Evolutionary conservation across 1,140 invertebrate genomes (phyloP), one percentile per base, ranked within the genome.

Genomic region (Gyrodactylus salaris): DNA sequence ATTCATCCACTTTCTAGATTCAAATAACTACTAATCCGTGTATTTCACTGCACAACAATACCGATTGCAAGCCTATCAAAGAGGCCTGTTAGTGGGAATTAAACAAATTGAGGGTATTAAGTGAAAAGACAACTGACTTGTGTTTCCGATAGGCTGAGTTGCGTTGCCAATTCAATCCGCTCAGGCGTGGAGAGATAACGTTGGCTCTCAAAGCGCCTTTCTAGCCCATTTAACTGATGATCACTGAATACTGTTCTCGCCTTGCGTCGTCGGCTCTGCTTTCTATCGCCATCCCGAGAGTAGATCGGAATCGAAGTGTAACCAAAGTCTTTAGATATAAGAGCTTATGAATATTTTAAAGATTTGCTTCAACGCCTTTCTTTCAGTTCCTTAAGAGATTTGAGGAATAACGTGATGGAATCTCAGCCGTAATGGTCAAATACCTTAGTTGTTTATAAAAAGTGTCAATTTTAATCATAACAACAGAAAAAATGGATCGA

Each of bases 171-270:
- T 72, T 81, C 80, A n/a, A 81, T 78, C 74, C 80, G 76, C 74
- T 81, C 80, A 23, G 93, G 93, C 0, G 94, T 98, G 19, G 90
- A 94, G 0, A 98, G 84, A 81, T 99, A 98, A 27, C 91, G 84
- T 79, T 98, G 93, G 0, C 87, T 86, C 78, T 96, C 91, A 79
- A 99, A 99, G 26, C 92, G 84, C 77, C 94, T 91, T 80, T 97
- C 93, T 74, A 83, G 75, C 21, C 82, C 78, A 26, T 79, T 80
- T 25, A 82, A 74, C 74, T 82, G 81, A 72, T 91, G 88, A 79
- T 97, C 94, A 73, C 91, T 95, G 82, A 98, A 98, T 0, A 98
- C 94, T 0, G 94, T 98, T 70, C 94, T 83, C 0, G 91, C 91
- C 83, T 94, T 95, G 76, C 91, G 83, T 77, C 91, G 84, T 7